Conservation (phyloP, 1,140 invertebrate species). For the Drosophila willistoni region DNA sequence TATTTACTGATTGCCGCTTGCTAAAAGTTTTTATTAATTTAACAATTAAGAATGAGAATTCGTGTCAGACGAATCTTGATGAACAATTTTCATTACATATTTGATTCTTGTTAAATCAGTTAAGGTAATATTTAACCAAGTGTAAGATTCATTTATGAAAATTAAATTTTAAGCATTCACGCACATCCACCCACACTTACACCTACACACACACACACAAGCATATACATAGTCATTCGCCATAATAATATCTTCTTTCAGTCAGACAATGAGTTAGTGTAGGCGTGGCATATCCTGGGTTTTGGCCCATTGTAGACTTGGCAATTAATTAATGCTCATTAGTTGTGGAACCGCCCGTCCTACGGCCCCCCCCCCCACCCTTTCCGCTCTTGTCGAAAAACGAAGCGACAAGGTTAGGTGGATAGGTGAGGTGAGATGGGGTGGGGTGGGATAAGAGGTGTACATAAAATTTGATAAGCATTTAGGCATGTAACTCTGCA, state of each 20-base stretch:
- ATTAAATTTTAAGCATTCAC: constrained; percentile 30
- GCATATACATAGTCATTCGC: not conserved
- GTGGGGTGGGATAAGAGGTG: not conserved
- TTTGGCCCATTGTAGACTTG: constrained; percentile 33
- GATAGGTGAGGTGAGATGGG: constrained; percentile 19
- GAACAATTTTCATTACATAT: not conserved
- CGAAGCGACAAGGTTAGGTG: constrained; percentile 10
- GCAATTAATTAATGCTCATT: constrained; percentile 81
- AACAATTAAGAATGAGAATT: not conserved
- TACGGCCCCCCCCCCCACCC: not conserved
- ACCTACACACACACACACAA: not conserved
- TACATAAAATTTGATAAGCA: constrained; percentile 79
- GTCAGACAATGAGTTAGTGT: constrained; percentile 19
- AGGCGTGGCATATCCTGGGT: constrained; percentile 39
- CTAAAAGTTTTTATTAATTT: not conserved
- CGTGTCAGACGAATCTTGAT: not conserved
- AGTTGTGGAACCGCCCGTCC: constrained; percentile 36
- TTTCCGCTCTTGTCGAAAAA: not conserved
- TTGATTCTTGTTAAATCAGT: constrained; percentile 18
- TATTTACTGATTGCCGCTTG: not conserved
- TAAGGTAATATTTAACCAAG: constrained; percentile 27
- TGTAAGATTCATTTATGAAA: constrained; percentile 34
- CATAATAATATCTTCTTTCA: constrained; percentile 26
- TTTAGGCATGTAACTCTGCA: constrained; percentile 80
- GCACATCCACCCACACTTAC: not conserved